Base-by-base conservation (phyloP, 1,140 invertebrate species). In the Antheraea mylitta region DNA sequence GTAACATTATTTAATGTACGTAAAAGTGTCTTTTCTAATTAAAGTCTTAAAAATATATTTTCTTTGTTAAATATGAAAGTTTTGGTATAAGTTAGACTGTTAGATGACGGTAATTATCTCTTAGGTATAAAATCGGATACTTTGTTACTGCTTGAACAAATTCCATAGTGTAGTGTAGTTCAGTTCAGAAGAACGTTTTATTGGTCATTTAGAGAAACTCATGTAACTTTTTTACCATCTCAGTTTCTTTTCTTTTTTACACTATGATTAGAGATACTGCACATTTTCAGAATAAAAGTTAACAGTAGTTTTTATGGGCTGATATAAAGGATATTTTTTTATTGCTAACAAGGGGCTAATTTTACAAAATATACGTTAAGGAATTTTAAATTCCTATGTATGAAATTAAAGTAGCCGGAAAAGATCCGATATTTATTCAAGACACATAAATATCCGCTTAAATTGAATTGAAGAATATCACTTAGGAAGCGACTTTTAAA, bases 171-270 rank as follows among this genome's bases (percentile, higher is more conserved):
- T 53, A 53, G 13, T 6, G 5, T 13, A n/a, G 11, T 48, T 7
- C 3, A 53, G 71, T 64, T 71, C 30, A 68, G 22, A 58, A 66
- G 66, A 71, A 65, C 64, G 66, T 68, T 75, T 72, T 71, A 75
- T 72, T 69, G 64, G 48, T 70, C 70, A 69, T 70, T 45, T 38
- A 64, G 70, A 66, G 38, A 53, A 53, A 6, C 16, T 53, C 10
- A 53, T n/a, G 45, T 53, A 53, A 53, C 5, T 53, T 16, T 53
- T 53, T 53, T 53, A 53, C 9, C 16, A 53, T 5, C 11, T 53
- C 5, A 53, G 7, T 53, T 6, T 53, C 16, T 0, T 1, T 16
- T 53, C 7, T 0, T 16, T 53, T 6, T 11, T 11, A 7, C 0
- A 9, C 38, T 42, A 9, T 42, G 22, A 30, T 30, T 30, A 30